phyloP scores from a whole-genome alignment of 1,140 invertebrate genomes.

The Charaxes varanes region DNA sequence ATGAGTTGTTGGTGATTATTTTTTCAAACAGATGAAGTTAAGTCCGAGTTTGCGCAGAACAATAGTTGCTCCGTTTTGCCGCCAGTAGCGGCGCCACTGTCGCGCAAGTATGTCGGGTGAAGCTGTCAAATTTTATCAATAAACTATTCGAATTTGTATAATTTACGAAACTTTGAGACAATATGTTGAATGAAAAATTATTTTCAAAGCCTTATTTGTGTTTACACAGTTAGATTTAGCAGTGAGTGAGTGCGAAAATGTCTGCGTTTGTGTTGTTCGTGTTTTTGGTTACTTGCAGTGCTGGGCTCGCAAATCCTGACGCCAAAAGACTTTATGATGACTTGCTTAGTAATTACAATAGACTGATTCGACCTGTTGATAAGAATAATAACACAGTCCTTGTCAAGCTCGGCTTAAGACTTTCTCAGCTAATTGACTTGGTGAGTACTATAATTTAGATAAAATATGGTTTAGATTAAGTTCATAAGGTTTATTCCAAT shows the following conservation, averaged over 20 bases:
- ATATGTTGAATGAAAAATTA: too few relatives aligned
- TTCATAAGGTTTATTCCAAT: too few relatives aligned
- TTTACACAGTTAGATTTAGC: too few relatives aligned
- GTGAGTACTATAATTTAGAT: too few relatives aligned
- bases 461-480: too few relatives aligned
- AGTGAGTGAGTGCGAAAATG: slow-evolving; percentile 1
- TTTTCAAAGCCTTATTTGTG: too few relatives aligned
- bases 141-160: too few relatives aligned
- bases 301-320: slow-evolving; percentile 83
- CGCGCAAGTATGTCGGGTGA: slow-evolving; percentile 46
- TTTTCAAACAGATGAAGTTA: too few relatives aligned
- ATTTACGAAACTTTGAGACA: too few relatives aligned
- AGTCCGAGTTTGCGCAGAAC: slow-evolving; percentile 45
- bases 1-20: too few relatives aligned
- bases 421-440: slow-evolving; percentile 97
- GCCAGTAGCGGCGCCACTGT: slow-evolving; percentile 56
- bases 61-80: slow-evolving; percentile 22
- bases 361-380: slow-evolving; percentile 93
- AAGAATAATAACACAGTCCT: slow-evolving; percentile 95
- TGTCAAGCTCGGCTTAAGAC: slow-evolving; percentile 91
- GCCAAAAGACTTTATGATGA: slow-evolving; percentile 96
- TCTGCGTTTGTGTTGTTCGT: slow-evolving; percentile 16
- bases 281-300: slow-evolving; percentile 28
- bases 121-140: slow-evolving; percentile 50
- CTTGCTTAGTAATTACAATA: slow-evolving; percentile 96